These are phyloP conservation scores for Phoxinus phoxinus DNA, from an alignment of 2,113 vertebrate species.

Conservation along the genomic window DNA sequence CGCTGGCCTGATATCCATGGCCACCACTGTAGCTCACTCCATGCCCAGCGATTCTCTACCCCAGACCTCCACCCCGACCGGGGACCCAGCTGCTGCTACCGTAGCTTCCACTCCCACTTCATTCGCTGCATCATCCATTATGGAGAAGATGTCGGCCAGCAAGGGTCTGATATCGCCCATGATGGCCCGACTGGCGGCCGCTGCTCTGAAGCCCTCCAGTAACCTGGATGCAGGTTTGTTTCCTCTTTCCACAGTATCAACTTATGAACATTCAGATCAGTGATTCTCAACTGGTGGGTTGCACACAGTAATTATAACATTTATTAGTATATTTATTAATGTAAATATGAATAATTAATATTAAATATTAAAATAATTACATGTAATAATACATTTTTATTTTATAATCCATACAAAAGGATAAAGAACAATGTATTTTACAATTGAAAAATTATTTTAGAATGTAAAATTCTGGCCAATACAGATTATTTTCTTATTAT, in stretches of 20 bases:
- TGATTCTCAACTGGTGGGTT: background rate
- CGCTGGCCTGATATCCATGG: conserved; percentile 79
- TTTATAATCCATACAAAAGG: too few relatives aligned
- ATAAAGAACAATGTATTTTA: too few relatives aligned
- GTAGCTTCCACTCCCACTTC: conserved; percentile 79
- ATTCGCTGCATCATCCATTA: conserved; percentile 85
- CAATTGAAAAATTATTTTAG: too few relatives aligned
- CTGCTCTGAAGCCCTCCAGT: conserved; percentile 90
- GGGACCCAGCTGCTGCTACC: conserved; percentile 70
- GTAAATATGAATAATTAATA: background rate
- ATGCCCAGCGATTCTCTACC: conserved; percentile 81
- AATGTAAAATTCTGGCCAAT: background rate
- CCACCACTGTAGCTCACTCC: conserved; percentile 75
- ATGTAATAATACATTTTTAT: background rate
- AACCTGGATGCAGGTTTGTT: conserved; percentile 87
- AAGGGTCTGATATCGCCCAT: conserved; percentile 98
- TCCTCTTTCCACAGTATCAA: too few relatives aligned
- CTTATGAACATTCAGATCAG: background rate
- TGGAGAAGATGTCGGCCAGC: conserved; percentile 98
- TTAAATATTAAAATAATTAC: background rate
- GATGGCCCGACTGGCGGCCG: conserved; percentile 97
- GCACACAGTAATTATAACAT: background rate
- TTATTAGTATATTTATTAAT: background rate
- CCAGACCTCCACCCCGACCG: conserved; percentile 78
- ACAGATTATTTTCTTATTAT: background rate